Conservation (phyloP, 2,113 vertebrate genomes). For the Callocephalon fimbriatum region DNA sequence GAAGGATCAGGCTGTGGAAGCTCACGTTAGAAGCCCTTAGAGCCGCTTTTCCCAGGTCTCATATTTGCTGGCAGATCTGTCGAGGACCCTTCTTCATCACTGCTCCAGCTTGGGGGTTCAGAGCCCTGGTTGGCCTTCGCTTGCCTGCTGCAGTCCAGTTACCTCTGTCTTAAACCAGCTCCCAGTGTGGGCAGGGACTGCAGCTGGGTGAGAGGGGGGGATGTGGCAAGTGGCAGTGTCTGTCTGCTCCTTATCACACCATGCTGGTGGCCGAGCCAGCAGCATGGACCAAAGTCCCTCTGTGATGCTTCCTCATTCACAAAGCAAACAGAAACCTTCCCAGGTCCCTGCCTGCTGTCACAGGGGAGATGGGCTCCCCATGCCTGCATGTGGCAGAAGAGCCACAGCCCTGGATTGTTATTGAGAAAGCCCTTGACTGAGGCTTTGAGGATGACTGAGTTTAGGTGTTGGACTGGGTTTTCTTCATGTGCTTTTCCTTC, state of each 20-base stretch:
- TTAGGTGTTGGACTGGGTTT: background rate
- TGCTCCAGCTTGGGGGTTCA: accelerated
- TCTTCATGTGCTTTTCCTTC: background rate
- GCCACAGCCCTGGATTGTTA: background rate
- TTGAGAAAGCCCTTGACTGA: background rate
- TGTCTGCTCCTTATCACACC: background rate
- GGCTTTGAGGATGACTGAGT: background rate
- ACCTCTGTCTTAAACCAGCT: background rate
- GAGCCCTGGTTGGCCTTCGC: accelerated
- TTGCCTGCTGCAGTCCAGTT: background rate
- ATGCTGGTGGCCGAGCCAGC: background rate
- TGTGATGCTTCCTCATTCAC: accelerated
- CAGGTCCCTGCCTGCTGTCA: background rate
- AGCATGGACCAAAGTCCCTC: accelerated
- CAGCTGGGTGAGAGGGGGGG: no score
- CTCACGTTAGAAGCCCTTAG: background rate
- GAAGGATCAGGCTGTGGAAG: background rate
- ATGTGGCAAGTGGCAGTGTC: background rate
- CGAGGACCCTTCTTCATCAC: background rate
- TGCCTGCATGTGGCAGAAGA: background rate
- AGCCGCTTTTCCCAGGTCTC: background rate
- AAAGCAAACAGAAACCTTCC: background rate
- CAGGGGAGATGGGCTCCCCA: background rate
- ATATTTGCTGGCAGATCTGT: background rate
- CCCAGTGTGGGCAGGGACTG: background rate